Evolutionary conservation across 2,113 vertebrate genomes (phyloP).

Genomic region (Pagrus major): DNA sequence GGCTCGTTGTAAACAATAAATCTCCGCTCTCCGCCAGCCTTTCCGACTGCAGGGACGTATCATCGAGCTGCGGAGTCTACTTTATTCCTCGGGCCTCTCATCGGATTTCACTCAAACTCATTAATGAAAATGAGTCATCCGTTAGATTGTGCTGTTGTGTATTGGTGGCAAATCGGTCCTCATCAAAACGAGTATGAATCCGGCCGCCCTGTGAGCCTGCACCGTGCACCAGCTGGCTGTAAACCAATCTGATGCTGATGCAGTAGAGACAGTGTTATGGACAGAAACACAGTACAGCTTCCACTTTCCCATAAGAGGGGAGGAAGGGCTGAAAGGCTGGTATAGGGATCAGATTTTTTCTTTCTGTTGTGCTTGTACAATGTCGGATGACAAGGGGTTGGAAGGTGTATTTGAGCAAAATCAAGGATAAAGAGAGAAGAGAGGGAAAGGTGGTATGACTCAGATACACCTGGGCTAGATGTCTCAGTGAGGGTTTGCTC

Average conservation of each 20-base stretch:
- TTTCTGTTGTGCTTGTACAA: conserved; percentile 27
- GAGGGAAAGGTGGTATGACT: conserved; percentile 47
- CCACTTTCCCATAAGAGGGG: conserved; percentile 36
- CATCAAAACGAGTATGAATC: conserved; percentile 35
- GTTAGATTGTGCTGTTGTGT: conserved; percentile 54
- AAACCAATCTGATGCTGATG: conserved; percentile 82
- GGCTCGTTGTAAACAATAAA: conserved; percentile 62
- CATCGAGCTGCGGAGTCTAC: conserved; percentile 35
- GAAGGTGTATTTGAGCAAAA: conserved; percentile 28
- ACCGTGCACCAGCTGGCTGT: conserved; percentile 73
- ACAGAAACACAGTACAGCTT: conserved; percentile 62
- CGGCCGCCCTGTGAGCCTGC: conserved; percentile 59
- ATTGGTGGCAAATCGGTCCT: conserved; percentile 56
- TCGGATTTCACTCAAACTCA: conserved; percentile 64
- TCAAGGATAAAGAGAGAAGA: neutral
- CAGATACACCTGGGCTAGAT: conserved; percentile 43
- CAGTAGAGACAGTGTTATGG: conserved; percentile 70
- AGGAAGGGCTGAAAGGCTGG: conserved; percentile 28
- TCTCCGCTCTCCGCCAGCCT: conserved; percentile 56
- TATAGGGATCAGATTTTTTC: conserved; percentile 23
- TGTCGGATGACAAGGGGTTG: neutral
- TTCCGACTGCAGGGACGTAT: conserved; percentile 46
- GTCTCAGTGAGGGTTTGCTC: conserved; percentile 20
- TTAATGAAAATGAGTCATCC: conserved; percentile 77
- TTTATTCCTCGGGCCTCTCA: conserved; percentile 52